Evolutionary conservation across 2,797 vertebrate genomes (phyloP).

Genomic region (Selene dorsalis): DNA sequence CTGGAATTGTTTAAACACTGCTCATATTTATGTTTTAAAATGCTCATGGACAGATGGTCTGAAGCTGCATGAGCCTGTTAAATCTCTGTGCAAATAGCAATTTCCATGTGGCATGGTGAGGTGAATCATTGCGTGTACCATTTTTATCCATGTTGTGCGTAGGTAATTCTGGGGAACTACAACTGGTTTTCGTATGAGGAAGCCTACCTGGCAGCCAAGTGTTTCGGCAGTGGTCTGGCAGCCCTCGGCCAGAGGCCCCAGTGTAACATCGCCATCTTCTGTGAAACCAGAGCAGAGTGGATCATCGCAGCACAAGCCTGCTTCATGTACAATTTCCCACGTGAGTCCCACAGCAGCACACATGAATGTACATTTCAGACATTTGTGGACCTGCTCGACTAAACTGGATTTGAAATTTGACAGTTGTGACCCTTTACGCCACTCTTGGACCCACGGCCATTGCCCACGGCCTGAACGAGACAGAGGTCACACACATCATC

Average conservation of each 20-base stretch:
- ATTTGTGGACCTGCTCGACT: background rate
- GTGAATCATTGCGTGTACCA: background rate
- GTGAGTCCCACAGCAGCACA: constrained; percentile 81
- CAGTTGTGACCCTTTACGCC: constrained; percentile 96
- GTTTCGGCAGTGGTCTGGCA: constrained; percentile 93
- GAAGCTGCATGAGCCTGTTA: background rate
- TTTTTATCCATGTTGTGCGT: constrained; percentile 13
- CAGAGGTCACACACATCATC: constrained; percentile 96
- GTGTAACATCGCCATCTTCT: constrained; percentile 96
- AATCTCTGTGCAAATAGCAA: too few relatives aligned
- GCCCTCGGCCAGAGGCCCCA: constrained; percentile 91
- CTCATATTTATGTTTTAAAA: constrained; percentile 14
- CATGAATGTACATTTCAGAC: background rate
- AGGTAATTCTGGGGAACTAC: constrained; percentile 97
- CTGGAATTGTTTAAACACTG: background rate
- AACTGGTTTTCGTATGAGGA: constrained; percentile 95
- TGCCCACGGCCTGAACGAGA: constrained; percentile 96
- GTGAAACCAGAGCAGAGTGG: constrained; percentile 98
- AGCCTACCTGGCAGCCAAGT: constrained; percentile 86
- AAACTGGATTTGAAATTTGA: constrained; percentile 10
- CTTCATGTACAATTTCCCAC: constrained; percentile 98
- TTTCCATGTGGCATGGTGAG: background rate
- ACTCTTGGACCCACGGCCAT: constrained; percentile 94
- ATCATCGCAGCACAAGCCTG: constrained; percentile 94
- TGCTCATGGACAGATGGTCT: background rate